phyloP scores from a whole-genome alignment of 2,797 vertebrate species.

The Hyperoplus immaculatus region DNA sequence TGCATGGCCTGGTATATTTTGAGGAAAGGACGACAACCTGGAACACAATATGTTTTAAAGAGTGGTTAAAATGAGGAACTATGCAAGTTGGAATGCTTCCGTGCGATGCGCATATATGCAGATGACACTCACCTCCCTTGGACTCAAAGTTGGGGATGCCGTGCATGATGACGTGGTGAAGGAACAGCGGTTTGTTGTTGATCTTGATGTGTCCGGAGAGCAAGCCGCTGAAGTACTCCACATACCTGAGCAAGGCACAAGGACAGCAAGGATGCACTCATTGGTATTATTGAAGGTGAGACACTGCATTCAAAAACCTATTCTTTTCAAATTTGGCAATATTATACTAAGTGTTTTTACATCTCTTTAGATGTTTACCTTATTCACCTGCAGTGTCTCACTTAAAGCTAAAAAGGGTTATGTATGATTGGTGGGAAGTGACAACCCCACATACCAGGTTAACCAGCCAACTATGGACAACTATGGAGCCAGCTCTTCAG shows the following conservation, averaged over 20 bases:
- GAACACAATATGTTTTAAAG: slow-evolving; percentile 27
- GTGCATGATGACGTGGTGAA: slow-evolving; percentile 98
- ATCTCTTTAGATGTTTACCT: too few relatives aligned
- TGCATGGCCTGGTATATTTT: slow-evolving; percentile 99
- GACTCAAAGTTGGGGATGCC: slow-evolving; percentile 98
- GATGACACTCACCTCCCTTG: slow-evolving; percentile 88
- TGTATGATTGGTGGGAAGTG: too few relatives aligned
- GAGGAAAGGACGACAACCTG: slow-evolving; percentile 97
- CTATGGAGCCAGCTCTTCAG: not conserved
- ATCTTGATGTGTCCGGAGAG: slow-evolving; percentile 97
- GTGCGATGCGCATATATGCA: not conserved
- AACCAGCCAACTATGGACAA: not conserved
- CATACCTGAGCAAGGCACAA: slow-evolving; percentile 85
- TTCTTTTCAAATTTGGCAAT: too few relatives aligned
- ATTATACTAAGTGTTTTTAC: too few relatives aligned
- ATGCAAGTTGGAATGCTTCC: too few relatives aligned
- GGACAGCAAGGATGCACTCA: not conserved
- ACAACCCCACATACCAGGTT: not conserved
- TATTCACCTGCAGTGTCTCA: too few relatives aligned
- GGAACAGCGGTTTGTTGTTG: slow-evolving; percentile 98
- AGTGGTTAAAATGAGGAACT: not conserved
- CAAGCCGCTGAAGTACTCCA: slow-evolving; percentile 97
- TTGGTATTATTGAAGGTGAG: too few relatives aligned
- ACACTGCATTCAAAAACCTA: too few relatives aligned
- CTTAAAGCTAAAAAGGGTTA: too few relatives aligned